Evolutionary conservation across 2,888 invertebrate genomes (phyloP), one percentile per base, ranked within the genome.

Genomic region (Aleiodes leptofemur): DNA sequence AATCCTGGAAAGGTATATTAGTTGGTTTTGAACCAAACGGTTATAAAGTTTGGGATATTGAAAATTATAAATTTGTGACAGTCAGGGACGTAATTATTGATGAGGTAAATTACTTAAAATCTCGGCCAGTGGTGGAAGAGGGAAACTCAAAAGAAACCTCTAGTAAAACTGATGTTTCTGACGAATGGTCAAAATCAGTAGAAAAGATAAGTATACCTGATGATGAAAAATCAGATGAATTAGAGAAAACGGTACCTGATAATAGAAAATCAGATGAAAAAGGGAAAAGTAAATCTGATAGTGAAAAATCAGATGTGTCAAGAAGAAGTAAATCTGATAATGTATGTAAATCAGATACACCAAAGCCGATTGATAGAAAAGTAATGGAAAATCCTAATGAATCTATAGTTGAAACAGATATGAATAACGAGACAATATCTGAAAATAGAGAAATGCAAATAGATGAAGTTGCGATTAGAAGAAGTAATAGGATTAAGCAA

Each of bases 51-150:
- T 86, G 79, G 79, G 81, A 87, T 76, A 72, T 80, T 38, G 81
- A 86, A 80, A 76, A 70, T 76, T 78, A 82, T 73, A 85, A 83
- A 71, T 86, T 78, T 81, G 69, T 82, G 13, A 77, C 80, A 69
- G 86, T 82, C 13, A 81, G 87, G 75, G 87, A 88, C 76, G 84
- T 86, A 31, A 82, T 87, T 69, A 77, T 87, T 51, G 87, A 87
- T 78, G 88, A 86, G 78, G 81, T 69, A 38, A 80, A 83, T 80
- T 85, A 83, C 77, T 38, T 80, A 31, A 16, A 75, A 72, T 81
- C 84, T 72, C 83, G 85, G 77, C 53, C 53, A 53, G 53, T 53
- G 80, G 23, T 23, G 23, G 2, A 23, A 23, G 23, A 23, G 23
- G 23, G 23, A 23, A 23, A 23, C 23, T 82, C 31, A 66, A 55